Percentiles rank a stretch among this genome's conserved stretches.
Evolutionary conservation across 37 sponge, comb jelly and placozoan species (phyloP).

Genomic region (Spongilla lacustris): DNA sequence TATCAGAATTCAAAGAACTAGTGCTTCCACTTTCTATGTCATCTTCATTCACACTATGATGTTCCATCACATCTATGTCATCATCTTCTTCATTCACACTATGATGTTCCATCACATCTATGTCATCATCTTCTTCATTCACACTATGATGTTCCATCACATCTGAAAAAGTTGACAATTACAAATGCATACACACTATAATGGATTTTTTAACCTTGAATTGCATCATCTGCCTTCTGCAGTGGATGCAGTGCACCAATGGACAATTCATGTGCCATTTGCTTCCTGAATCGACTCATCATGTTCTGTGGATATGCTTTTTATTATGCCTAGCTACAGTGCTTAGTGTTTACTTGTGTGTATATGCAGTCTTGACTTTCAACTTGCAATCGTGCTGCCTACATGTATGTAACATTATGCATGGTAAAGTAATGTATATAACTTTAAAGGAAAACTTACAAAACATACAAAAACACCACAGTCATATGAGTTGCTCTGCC

Average conservation of each 20-base stretch:
- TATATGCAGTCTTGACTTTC: background rate
- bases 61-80: background rate
- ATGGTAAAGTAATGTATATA: background rate
- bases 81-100: background rate
- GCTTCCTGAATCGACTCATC: background rate
- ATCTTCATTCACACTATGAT: background rate
- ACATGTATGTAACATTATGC: background rate
- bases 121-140: too few relatives aligned
- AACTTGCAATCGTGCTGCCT: background rate
- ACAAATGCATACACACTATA: background rate
- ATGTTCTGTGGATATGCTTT: background rate
- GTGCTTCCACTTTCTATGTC: background rate
- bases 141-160: background rate
- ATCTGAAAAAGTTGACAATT: background rate
- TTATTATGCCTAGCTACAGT: background rate
- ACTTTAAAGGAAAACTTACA: background rate
- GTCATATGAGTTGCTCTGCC: background rate
- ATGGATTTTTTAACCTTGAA: background rate
- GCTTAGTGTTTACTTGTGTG: slow-evolving; percentile 1
- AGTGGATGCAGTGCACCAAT: background rate
- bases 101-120: too few relatives aligned
- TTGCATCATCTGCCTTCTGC: background rate
- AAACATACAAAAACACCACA: background rate
- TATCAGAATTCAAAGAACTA: background rate
- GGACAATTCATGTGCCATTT: background rate